Conservation (phyloP, 2,113 vertebrate species). For the Ardeotis arabs region DNA sequence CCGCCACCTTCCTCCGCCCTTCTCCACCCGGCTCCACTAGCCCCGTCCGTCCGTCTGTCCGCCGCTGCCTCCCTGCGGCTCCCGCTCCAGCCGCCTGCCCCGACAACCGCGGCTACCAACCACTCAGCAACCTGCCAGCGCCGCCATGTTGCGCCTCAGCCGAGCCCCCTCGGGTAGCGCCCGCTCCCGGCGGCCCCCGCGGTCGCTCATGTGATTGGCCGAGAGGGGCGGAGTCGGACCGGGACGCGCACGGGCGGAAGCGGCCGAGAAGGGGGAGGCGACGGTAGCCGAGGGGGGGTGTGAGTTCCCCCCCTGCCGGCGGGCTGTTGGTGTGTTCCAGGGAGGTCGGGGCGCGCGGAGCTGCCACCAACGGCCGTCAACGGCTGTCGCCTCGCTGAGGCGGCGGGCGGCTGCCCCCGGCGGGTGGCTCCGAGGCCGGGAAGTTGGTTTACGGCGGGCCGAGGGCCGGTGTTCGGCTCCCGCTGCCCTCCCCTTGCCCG, state of each 20-base stretch:
- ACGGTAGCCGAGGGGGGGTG: not conserved
- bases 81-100: not conserved
- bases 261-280: not conserved
- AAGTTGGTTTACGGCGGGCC: rapidly evolving
- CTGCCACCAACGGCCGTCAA: rapidly evolving
- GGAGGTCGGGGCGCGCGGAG: too few relatives aligned
- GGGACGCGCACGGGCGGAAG: not conserved
- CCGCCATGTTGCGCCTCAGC: constrained; percentile 9
- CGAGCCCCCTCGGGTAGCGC: constrained; percentile 1
- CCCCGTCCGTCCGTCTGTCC: too few relatives aligned
- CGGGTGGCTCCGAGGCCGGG: rapidly evolving
- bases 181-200: constrained; percentile 67
- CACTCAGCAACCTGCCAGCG: not conserved
- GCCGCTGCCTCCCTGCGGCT: not conserved
- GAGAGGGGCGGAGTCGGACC: not conserved
- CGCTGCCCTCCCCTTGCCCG: not conserved
- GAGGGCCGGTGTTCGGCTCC: not conserved
- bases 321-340: not conserved
- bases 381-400: too few relatives aligned
- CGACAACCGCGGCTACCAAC: not conserved
- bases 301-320: rapidly evolving
- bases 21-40: not conserved
- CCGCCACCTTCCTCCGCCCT: constrained; percentile 27
- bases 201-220: constrained; percentile 68
- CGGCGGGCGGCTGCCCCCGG: not conserved